These are phyloP conservation scores for Coelogynopora nodosa DNA, from an alignment of 2,888 invertebrate genomes.

Conservation along the genomic window DNA sequence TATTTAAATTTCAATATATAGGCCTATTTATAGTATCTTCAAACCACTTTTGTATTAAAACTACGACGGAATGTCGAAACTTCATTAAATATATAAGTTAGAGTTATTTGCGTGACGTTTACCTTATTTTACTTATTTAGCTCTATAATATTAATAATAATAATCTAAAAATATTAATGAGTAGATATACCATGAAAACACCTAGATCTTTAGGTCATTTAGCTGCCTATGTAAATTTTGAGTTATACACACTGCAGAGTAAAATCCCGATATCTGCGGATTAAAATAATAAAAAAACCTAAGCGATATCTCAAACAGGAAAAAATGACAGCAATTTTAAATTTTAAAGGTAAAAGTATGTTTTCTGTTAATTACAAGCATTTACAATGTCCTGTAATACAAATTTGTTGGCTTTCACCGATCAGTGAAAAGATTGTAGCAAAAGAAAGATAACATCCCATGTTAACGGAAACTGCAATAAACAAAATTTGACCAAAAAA, in stretches of 20 bases:
- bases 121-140: too few relatives aligned
- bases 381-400: too few relatives aligned
- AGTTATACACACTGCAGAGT: conserved; percentile 31
- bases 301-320: conserved; percentile 31
- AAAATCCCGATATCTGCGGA: conserved; percentile 18
- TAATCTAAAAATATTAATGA: background rate
- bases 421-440: conserved; percentile 17
- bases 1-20: too few relatives aligned
- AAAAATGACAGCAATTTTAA: conserved; percentile 27
- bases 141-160: background rate
- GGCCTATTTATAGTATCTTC: too few relatives aligned
- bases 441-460: conserved; percentile 27
- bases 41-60: too few relatives aligned
- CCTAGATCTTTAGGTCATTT: too few relatives aligned
- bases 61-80: too few relatives aligned
- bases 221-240: background rate
- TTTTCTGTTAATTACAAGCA: conserved; percentile 31
- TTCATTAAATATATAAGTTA: too few relatives aligned
- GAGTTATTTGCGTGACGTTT: too few relatives aligned
- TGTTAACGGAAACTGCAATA: conserved; percentile 7
- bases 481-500: background rate
- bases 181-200: conserved; percentile 21
- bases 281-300: conserved; percentile 31
- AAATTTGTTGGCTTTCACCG: too few relatives aligned
- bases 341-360: conserved; percentile 19